Base-by-base conservation (phyloP, 2,113 vertebrate genomes). In the Quiscalus mexicanus region DNA sequence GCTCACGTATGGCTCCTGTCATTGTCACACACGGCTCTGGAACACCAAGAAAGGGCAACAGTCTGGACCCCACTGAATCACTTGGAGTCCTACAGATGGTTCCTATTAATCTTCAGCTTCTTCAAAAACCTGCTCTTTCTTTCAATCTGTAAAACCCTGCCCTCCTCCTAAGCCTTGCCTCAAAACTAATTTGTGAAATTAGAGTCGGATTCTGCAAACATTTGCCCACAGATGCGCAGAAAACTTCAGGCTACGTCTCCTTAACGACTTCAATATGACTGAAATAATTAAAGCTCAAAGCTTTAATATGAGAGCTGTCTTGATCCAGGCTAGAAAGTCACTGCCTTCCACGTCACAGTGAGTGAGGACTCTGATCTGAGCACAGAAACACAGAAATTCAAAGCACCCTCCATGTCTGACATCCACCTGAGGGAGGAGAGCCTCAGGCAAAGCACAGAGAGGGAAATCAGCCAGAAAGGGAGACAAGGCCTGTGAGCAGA, bases 11-110 rank as follows among this genome's bases (percentile, higher is more conserved):
- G 83, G 71, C 69, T 92, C 69, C 82, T 75, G 58, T 78, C 90
- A 5, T 19, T 55, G 76, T 16, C 73, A 44, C 75, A 27, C 9
- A n/a, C 0, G 14, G 52, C 74, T 60, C 22, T 20, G 49, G n/a
- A 93, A 25, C 49, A 59, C 42, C 77, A 42, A 62, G 58, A 95
- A 95, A 90, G 90, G 90, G 83, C 90, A 93, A 64, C 79, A 92
- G 79, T 78, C 85, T 78, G 58, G 79, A 84, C 68, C 88, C 68
- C 3, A 37, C 44, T 88, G 76, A 88, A 94, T 92, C 75, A 81
- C 67, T 56, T 9, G 1, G 42, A 52, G 24, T 14, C 71, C 47
- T 52, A 14, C 69, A 59, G 52, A 94, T 73, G 56, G 68, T 68
- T 97, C 49, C 87, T 92, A 80, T 76, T 74, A 88, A 85, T 86